Percentiles rank a stretch among this genome's conserved stretches.
phyloP scores from a whole-genome alignment of 2,888 invertebrate species.

The Cryptus armator region DNA sequence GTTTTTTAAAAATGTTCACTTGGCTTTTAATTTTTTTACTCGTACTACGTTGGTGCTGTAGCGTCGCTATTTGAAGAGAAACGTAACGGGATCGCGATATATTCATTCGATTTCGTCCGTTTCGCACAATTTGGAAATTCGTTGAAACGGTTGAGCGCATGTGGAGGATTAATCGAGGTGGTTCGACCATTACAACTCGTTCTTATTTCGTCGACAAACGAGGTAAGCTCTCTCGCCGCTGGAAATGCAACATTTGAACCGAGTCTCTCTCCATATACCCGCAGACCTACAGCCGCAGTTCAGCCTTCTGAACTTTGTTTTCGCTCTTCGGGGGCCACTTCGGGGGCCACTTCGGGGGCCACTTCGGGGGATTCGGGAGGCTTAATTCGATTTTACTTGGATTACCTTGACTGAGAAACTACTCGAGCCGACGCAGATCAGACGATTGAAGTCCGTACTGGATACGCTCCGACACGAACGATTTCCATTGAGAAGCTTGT shows the following conservation, averaged over 20 bases:
- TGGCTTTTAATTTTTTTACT: too few species aligned
- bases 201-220: conserved; percentile 48
- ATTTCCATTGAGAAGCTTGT: conserved; percentile 88
- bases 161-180: conserved; percentile 57
- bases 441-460: conserved; percentile 81
- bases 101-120: conserved; percentile 36
- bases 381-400: conserved; percentile 43
- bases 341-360: not conserved
- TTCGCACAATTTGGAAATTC: conserved; percentile 12
- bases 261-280: not conserved
- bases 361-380: too few species aligned
- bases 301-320: conserved; percentile 26
- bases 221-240: conserved; percentile 27
- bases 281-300: too few species aligned
- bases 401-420: conserved; percentile 83
- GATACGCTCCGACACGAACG: conserved; percentile 83
- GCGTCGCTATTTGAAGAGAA: too few species aligned
- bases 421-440: conserved; percentile 82
- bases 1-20: too few species aligned
- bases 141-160: conserved; percentile 34
- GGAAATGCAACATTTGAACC: conserved; percentile 26
- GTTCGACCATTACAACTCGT: conserved; percentile 50
- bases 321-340: not conserved
- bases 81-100: too few species aligned
- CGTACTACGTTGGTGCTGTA: too few species aligned